Base-by-base conservation (phyloP, 1,140 invertebrate genomes). In the Eciton burchellii region DNA sequence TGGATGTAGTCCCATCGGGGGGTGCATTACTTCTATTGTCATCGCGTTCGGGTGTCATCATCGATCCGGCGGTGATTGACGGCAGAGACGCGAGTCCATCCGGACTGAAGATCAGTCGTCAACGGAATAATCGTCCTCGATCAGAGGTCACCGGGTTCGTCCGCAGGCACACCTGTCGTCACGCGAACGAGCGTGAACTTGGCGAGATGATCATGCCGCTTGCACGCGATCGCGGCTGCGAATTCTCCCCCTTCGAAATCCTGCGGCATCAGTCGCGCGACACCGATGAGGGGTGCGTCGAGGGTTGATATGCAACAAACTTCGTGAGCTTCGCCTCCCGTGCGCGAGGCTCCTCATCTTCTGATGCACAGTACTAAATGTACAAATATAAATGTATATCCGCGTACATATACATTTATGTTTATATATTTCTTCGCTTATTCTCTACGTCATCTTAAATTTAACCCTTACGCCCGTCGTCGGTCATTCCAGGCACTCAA, bases 391-490 rank as follows among this genome's bases (percentile, higher is more conserved):
- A 43, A 54, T 12, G 49, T 41, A 16, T 54, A 65, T 71, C 41
- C 35, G 14, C 47, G 59, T 74, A 41, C 24, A 84, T 60, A 35
- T 66, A 74, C 12, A 43, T 66, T 26, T 12, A 11, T 35, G 8
- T 47, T 35, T 35, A 35, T 35, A 35, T 35, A 35, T 35, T 35
- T 6, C 2, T 6, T 35, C 35, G 35, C 35, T 35, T 35, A 35
- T 2, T 35, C 35, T 35, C 35, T 35, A 35, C 35, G 35, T 35
- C 41, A 52, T 77, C 87, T 89, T 87, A 88, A 47, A 87, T 88
- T 88, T 87, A 87, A 89, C 74, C 87, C 79, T 89, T 89, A 79
- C 73, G 62, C 9, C 41, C n/a, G 63, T 26, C 77, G 49, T 63
- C 84, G 66, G 5, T 52, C 83, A 45, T 14, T 74, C 63, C 71